Evolutionary conservation across 2,888 invertebrate genomes (phyloP).

Genomic region (Drosophila histrio): DNA sequence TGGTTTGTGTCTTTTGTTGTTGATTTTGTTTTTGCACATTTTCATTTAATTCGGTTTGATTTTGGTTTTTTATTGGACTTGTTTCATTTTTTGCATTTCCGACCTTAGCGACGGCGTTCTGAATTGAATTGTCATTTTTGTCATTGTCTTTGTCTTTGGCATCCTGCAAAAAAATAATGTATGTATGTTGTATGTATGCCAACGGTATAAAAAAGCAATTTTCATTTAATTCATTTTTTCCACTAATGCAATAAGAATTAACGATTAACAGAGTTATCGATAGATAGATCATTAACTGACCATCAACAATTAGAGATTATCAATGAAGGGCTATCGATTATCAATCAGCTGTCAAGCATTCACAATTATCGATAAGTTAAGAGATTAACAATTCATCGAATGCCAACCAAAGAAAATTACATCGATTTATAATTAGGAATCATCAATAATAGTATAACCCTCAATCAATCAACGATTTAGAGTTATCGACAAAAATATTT

Average conservation of each 20-base stretch:
- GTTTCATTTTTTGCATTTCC: conserved; percentile 71
- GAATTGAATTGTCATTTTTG: conserved; percentile 62
- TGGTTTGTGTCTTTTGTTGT: conserved; percentile 3
- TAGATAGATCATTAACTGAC: not conserved
- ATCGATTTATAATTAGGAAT: not conserved
- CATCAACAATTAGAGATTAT: not conserved
- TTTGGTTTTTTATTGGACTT: conserved; percentile 34
- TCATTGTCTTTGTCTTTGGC: conserved; percentile 82
- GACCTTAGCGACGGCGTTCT: conserved; percentile 79
- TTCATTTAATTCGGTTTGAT: conserved; percentile 25
- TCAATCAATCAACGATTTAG: too few relatives aligned
- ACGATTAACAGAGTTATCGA: not conserved
- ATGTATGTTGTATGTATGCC: conserved; percentile 55
- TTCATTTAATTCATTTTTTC: not conserved
- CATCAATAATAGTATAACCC: too few relatives aligned
- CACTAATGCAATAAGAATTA: not conserved
- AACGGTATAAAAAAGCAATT: conserved; percentile 46
- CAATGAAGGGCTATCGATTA: not conserved
- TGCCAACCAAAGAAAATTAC: not conserved
- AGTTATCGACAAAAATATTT: too few relatives aligned
- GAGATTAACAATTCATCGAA: not conserved
- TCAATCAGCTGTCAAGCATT: not conserved
- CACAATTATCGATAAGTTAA: not conserved
- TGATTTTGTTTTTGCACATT: conserved; percentile 6
- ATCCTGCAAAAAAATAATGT: conserved; percentile 83